Evolutionary conservation across 2,888 invertebrate species (phyloP).

Genomic region (Torymus tubicola): DNA sequence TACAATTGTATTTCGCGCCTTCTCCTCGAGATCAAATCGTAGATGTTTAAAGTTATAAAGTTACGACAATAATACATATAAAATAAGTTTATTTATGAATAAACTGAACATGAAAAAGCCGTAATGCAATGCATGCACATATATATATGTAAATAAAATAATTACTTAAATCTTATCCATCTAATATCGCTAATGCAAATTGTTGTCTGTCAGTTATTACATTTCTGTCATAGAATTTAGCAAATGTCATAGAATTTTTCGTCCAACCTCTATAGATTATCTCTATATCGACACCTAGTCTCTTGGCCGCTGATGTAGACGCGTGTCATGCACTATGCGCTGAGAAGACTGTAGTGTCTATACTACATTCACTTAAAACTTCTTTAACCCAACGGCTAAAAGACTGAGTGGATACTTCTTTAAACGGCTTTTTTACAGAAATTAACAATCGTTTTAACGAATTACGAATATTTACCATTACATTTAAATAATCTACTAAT

Average conservation of each 20-base stretch:
- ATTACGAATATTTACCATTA: slow-evolving; percentile 19
- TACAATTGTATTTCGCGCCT: no score
- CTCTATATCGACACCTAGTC: slow-evolving; percentile 42
- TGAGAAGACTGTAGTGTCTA: slow-evolving; percentile 29
- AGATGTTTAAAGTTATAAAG: no score
- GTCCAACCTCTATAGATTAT: slow-evolving; percentile 38
- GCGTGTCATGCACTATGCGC: slow-evolving; percentile 54
- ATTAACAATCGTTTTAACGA: slow-evolving; percentile 39
- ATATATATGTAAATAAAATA: no score
- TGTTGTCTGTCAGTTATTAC: no score
- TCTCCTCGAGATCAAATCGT: no score
- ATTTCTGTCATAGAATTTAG: no score
- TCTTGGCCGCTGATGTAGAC: slow-evolving; percentile 51
- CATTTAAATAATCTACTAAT: slow-evolving; percentile 33
- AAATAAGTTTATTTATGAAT: no score
- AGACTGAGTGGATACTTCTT: slow-evolving; percentile 36
- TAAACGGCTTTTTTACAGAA: slow-evolving; percentile 41
- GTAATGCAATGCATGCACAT: no score
- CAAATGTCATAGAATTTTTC: not conserved
- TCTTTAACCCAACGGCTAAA: slow-evolving; percentile 51
- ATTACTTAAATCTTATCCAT: no score
- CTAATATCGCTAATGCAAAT: no score
- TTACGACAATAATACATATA: no score
- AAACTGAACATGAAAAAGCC: no score
- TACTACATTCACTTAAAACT: slow-evolving; percentile 26